Conservation (phyloP, 23 tunicate genomes). For the Oikopleura vanhoeffeni region DNA sequence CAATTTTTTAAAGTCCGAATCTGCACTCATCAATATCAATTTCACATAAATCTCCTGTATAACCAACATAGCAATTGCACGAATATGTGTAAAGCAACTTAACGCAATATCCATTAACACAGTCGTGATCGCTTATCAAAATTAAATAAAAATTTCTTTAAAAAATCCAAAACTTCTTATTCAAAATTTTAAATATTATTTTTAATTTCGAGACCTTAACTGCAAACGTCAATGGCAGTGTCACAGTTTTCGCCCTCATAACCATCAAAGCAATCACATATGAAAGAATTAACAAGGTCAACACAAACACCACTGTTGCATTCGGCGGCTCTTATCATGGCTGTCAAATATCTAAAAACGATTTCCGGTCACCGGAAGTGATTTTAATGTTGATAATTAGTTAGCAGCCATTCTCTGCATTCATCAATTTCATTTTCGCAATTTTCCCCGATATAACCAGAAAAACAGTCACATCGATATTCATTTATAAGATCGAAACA, state of each 20-base stretch:
- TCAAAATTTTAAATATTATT: neutral
- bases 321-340: no score
- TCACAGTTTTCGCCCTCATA: constrained; percentile 19
- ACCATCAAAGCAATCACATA: constrained; percentile 25
- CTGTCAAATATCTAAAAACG: neutral
- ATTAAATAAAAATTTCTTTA: no score
- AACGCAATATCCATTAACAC: neutral
- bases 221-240: constrained; percentile 23
- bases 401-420: neutral
- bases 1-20: no score
- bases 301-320: constrained; percentile 25
- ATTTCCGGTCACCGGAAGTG: neutral
- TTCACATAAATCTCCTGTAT: neutral
- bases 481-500: no score
- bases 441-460: neutral
- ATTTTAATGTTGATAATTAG: neutral
- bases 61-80: neutral
- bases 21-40: neutral
- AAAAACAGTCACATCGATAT: neutral
- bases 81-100: neutral
- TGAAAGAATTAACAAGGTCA: constrained; percentile 16
- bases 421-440: neutral
- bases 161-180: neutral
- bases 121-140: no score
- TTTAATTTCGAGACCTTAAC: neutral